Conservation (phyloP, 2,113 vertebrate genomes). For the Drymodes brunneopygia region DNA sequence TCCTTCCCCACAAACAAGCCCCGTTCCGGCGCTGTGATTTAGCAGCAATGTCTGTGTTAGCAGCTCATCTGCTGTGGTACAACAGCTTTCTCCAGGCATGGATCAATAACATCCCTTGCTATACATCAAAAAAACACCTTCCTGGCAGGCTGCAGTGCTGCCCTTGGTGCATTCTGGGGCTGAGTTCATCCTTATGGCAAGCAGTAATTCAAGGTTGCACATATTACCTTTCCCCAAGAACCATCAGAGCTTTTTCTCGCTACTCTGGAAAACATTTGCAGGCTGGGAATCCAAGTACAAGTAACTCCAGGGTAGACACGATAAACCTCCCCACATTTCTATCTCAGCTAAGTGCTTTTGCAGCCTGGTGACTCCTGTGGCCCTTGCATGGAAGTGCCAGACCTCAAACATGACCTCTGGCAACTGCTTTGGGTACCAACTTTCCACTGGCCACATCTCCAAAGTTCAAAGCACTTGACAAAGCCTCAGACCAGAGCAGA, state of each 20-base stretch:
- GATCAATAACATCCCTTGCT: slow-evolving; percentile 44
- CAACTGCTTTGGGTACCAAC: not conserved
- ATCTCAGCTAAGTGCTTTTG: not conserved
- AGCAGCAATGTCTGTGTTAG: not conserved
- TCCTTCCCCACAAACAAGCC: not conserved
- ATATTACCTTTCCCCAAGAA: not conserved
- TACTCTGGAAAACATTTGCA: not conserved
- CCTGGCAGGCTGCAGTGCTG: not conserved
- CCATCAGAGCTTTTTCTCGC: not conserved
- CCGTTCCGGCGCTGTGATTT: not conserved
- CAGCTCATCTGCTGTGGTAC: not conserved
- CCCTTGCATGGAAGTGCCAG: not conserved
- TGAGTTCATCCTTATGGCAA: slow-evolving; percentile 3
- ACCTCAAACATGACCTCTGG: not conserved
- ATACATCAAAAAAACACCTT: slow-evolving; percentile 19
- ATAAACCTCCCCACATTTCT: not conserved
- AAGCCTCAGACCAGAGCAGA: not conserved
- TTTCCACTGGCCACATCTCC: not conserved
- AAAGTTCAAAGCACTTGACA: not conserved
- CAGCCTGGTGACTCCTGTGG: not conserved
- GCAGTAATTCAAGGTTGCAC: slow-evolving; percentile 45
- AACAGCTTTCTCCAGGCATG: not conserved
- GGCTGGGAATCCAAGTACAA: not conserved
- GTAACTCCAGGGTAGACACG: not conserved
- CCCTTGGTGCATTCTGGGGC: slow-evolving; percentile 23